Base-by-base conservation (phyloP, 92 coral and sea anemone species). In the Metridium senile region DNA sequence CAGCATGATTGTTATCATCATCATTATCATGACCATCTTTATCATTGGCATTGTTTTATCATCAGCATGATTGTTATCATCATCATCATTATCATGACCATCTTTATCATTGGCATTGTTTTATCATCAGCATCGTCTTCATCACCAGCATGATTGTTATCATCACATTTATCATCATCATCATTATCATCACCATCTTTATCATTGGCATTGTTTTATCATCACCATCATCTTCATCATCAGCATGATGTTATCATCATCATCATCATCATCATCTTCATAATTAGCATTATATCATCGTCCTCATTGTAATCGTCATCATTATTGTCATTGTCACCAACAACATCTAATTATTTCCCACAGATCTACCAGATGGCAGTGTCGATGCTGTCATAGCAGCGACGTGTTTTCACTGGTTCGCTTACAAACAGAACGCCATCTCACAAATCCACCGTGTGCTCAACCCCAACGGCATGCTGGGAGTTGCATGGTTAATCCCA, bases 361-460 rank as follows among this genome's bases (percentile, higher is more conserved):
- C 6, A 59, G 65, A 59, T 3, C 65, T 59, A 2, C 61, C n/a
- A 22, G 61, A 54, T 76, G 73, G 32, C 29, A 85, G 84, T 52
- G 76, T 81, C 39, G 63, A 84, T 72, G 83, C 73, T 13, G 67
- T 85, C 19, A 26, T 84, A 11, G 86, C 87, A 16, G 86, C 83
- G 21, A 71, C 57, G 7, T 70, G 80, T 64, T 84, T 81, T 27
- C 89, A 85, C 33, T 89, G 87, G 89, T 85, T 85, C 54, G 81
- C 79, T 27, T 25, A 71, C 52, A 85, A 63, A n/a, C 59, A 81
- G 59, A 66, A 76, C 28, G 81, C 84, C 33, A 26, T 85, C 69
- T 54, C 51, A 1, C 84, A 89, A 62, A 81, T 89, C n/a, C 22
- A 33, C 71, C 75, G 90, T 11, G 74, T 89, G 19, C 70, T 89